Percentiles rank a stretch among this genome's conserved stretches.
These are phyloP conservation scores for Cylas formicarius DNA, from an alignment of 1,140 invertebrate species.

Conservation along the genomic window DNA sequence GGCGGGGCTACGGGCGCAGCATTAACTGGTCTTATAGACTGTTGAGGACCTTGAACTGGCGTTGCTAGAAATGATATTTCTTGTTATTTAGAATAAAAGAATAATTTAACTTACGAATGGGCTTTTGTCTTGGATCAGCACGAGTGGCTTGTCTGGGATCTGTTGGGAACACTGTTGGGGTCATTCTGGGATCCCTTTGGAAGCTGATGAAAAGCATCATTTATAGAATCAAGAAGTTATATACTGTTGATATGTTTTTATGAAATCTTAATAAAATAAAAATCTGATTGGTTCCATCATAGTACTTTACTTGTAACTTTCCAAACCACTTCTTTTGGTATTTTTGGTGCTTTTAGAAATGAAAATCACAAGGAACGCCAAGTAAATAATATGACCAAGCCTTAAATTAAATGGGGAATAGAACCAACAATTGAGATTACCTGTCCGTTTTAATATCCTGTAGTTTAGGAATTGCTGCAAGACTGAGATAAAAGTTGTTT, in stretches of 20 bases:
- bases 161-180: slow-evolving; percentile 41
- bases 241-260: too few species aligned
- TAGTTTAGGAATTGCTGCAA: background rate
- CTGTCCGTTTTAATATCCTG: slow-evolving; percentile 6
- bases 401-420: too few species aligned
- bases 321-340: too few species aligned
- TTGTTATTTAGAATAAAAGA: slow-evolving; percentile 2
- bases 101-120: slow-evolving; percentile 38
- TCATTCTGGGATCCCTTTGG: slow-evolving; percentile 44
- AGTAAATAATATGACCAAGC: too few species aligned
- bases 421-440: too few species aligned
- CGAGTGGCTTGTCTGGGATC: slow-evolving; percentile 59
- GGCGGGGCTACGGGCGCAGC: slow-evolving; percentile 30
- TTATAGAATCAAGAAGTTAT: background rate
- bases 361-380: too few species aligned
- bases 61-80: slow-evolving; percentile 5
- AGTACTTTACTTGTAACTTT: too few species aligned
- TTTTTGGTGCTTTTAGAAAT: too few species aligned
- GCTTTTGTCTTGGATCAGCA: slow-evolving; percentile 56
- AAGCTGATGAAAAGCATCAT: slow-evolving; percentile 39
- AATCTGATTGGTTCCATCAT: too few species aligned
- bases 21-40: slow-evolving; percentile 39
- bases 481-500: too few species aligned
- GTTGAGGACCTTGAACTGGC: slow-evolving; percentile 23
- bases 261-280: too few species aligned